Base-by-base conservation (phyloP, 2,113 vertebrate species). In the Rhinolophus sinicus region DNA sequence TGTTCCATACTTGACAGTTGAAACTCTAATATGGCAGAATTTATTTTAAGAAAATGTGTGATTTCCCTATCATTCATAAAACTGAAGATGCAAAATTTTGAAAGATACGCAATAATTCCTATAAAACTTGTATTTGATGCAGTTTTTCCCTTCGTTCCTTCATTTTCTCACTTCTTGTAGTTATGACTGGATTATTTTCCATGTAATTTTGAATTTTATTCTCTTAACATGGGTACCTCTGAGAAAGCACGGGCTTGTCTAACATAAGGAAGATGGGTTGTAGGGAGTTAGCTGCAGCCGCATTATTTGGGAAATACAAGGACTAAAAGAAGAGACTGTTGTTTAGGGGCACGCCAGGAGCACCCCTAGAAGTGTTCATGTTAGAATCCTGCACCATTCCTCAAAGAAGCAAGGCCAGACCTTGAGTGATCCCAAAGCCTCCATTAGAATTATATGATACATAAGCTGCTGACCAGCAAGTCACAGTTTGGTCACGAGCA, bases 1-100 rank as follows among this genome's bases (percentile, higher is more conserved):
- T 96, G 92, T 96, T 44, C 96, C 89, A 84, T 64, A 64, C 62
- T 96, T 97, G 97, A 97, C 86, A 93, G 96, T 97, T 96, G 94
- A 92, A 94, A 86, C 62, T 90, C 69, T 86, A 87, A 60, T 72
- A 69, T 93, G 86, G 67, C 86, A 96, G 85, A 88, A 81, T 92
- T 93, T 92, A 92, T 96, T 77, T 95, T 77, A 91, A 75, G 77
- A 78, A 88, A 95, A 80, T 56, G n/a, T 92, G 18, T 93, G 62
- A 89, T 69, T 21, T 19, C 30, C 40, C 28, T 52, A 91, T 95
- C 75, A 88, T 91, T 95, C 54, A 73, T 82, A 83, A 92, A 94
- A 69, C 56, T 67, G 21, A 76, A 92, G n/a, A 38, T 72, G 30
- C 38, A 62, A 76, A 60, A 65, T 67, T 85, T 89, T 92, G 83